Percentiles rank a stretch among this genome's conserved stretches.
Conservation (phyloP, 2,113 vertebrate species). For the Melierax canorus region DNA sequence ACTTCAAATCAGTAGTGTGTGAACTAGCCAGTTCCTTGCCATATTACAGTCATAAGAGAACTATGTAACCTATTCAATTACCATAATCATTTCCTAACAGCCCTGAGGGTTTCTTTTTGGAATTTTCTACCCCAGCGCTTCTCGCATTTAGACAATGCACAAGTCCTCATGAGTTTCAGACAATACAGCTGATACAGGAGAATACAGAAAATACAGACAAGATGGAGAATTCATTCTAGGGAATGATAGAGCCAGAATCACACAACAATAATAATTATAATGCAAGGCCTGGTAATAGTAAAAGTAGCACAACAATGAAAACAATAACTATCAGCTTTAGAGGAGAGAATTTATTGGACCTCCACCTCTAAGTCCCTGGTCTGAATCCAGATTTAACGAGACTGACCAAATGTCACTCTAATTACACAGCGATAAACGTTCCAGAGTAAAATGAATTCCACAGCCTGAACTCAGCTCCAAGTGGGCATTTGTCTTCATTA, state of each 20-base stretch:
- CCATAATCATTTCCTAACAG: not conserved
- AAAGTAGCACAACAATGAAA: not conserved
- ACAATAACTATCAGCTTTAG: not conserved
- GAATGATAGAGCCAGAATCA: not conserved
- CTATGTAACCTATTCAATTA: not conserved
- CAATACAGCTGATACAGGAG: not conserved
- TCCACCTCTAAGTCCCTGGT: constrained; percentile 16
- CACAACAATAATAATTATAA: not conserved
- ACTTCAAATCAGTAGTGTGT: not conserved
- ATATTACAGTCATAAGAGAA: not conserved
- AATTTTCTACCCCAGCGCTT: not conserved
- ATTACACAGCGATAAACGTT: constrained; percentile 65
- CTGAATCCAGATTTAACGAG: constrained; percentile 45
- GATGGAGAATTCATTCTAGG: not conserved
- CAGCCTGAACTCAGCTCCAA: constrained; percentile 58
- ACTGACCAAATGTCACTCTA: constrained; percentile 70
- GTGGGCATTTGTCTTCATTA: constrained; percentile 73
- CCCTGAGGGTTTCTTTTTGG: not conserved
- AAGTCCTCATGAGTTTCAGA: not conserved
- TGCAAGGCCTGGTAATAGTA: not conserved
- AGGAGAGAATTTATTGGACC: not conserved
- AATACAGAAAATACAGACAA: not conserved
- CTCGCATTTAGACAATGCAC: not conserved
- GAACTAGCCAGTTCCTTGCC: not conserved
- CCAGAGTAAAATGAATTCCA: constrained; percentile 63